phyloP scores from a whole-genome alignment of 2,888 invertebrate genomes.

The Drosophila seclusa region DNA sequence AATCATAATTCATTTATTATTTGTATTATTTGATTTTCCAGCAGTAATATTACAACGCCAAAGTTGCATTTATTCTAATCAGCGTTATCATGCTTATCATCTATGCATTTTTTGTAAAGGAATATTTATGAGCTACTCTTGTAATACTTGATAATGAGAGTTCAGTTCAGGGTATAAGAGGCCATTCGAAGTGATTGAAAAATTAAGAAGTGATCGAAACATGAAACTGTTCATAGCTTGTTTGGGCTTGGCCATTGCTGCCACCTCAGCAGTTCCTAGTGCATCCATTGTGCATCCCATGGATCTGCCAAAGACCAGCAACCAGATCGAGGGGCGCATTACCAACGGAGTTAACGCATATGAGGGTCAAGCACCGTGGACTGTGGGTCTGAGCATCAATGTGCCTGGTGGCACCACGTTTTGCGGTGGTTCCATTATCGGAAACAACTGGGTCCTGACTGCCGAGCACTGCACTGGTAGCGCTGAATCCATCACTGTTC shows the following conservation, averaged over 20 bases:
- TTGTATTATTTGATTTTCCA: neutral
- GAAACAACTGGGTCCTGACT: conserved; percentile 70
- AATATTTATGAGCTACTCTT: conserved; percentile 4
- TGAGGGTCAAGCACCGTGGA: conserved; percentile 72
- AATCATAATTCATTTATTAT: neutral
- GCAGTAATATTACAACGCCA: neutral
- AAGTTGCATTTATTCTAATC: neutral
- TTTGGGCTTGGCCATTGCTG: conserved; percentile 41
- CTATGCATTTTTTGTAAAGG: neutral
- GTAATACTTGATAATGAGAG: neutral
- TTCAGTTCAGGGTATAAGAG: neutral
- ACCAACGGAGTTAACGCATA: conserved; percentile 70
- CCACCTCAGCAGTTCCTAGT: conserved; percentile 37
- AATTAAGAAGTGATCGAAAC: neutral
- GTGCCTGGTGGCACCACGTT: conserved; percentile 54
- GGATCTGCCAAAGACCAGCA: conserved; percentile 47
- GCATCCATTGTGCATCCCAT: conserved; percentile 27
- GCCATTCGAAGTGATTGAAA: neutral
- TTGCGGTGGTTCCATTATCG: conserved; percentile 80
- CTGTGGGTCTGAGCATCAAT: conserved; percentile 69
- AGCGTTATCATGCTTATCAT: conserved; percentile 1
- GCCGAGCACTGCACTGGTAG: conserved; percentile 77
- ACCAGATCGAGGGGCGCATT: conserved; percentile 64
- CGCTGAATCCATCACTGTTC: conserved; percentile 58
- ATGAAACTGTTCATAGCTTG: conserved; percentile 49